phyloP scores from a whole-genome alignment of 2,888 invertebrate genomes.

The Hedychridium roseum region DNA sequence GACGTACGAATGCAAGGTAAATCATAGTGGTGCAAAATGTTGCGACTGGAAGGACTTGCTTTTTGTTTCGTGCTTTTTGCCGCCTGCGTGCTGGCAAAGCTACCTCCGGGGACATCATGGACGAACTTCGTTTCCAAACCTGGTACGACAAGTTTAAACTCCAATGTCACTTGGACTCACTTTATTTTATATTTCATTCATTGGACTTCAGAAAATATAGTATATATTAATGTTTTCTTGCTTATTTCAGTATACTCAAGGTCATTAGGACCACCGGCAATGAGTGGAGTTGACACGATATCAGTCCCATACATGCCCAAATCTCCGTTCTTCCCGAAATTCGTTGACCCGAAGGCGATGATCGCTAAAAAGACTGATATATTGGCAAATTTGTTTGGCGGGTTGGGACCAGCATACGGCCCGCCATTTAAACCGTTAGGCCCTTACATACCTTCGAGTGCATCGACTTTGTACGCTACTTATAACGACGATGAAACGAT shows the following conservation, averaged over 20 bases:
- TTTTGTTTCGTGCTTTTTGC: constrained; percentile 34
- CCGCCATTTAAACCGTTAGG: constrained; percentile 1
- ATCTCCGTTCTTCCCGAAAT: constrained; percentile 52
- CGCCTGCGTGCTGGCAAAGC: constrained; percentile 31
- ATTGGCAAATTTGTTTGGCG: constrained; percentile 45
- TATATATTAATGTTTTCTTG: not conserved
- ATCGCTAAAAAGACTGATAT: constrained; percentile 51
- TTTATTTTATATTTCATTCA: constrained; percentile 6
- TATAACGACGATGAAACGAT: too few relatives aligned
- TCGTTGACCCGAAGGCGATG: constrained; percentile 53
- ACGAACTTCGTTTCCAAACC: constrained; percentile 28
- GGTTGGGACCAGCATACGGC: constrained; percentile 36
- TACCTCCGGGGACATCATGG: constrained; percentile 44
- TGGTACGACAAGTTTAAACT: constrained; percentile 32
- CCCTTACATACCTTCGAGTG: too few relatives aligned
- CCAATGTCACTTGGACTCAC: too few relatives aligned
- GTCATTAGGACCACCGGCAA: constrained; percentile 41
- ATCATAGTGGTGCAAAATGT: constrained; percentile 41
- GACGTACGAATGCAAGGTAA: not conserved
- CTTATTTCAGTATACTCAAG: constrained; percentile 38
- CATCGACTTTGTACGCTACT: too few relatives aligned
- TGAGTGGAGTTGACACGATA: constrained; percentile 41
- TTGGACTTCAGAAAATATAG: too few relatives aligned
- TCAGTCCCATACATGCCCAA: constrained; percentile 50
- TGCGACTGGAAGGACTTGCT: constrained; percentile 34